Base-by-base conservation (phyloP, 2,888 invertebrate genomes). In the Lymantria dispar region DNA sequence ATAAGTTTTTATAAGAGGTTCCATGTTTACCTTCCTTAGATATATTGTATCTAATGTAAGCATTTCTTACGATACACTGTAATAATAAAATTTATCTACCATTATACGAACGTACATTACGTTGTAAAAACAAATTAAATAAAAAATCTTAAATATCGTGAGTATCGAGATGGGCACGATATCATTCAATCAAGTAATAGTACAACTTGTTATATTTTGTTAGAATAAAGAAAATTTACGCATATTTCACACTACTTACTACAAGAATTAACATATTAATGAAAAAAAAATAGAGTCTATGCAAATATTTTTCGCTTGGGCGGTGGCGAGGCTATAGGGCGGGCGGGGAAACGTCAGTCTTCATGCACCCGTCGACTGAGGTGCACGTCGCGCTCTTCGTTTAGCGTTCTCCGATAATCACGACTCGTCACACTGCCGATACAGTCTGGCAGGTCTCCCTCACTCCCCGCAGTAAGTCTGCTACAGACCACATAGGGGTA, bases 261-360 rank as follows among this genome's bases (percentile, higher is more conserved):
- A 33, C 10, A 33, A 33, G 8, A 33, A 22, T 22, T 33, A 33
- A 33, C 8, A 33, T 33, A 33, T 10, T 33, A 33, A 33, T 33
- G n/a, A 73, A 76, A 68, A 60, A 74, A 77, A 75, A 76, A 76
- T 62, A 41, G 47, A 69, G 67, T 68, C 71, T 74, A 68, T 72
- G 71, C 70, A 77, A 78, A 78, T 68, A 72, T 72, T 78, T 76
- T 75, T 70, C 69, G 74, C 64, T 83, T 81, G 87, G 87, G 88
- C 88, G 88, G 80, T 72, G 75, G 74, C 69, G 71, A 60, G 69
- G 64, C 60, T 70, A 72, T 81, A 72, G 83, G 87, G 85, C 85
- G 86, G 87, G 86, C 85, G 85, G 83, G 70, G 79, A 61, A 52
- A 58, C 59, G 56, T 69, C 83, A 88, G 87, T 89, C 76, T 81